Evolutionary conservation across 2,888 invertebrate genomes (phyloP), one percentile per base, ranked within the genome.

Genomic region (Acanthosoma haemorrhoidale): DNA sequence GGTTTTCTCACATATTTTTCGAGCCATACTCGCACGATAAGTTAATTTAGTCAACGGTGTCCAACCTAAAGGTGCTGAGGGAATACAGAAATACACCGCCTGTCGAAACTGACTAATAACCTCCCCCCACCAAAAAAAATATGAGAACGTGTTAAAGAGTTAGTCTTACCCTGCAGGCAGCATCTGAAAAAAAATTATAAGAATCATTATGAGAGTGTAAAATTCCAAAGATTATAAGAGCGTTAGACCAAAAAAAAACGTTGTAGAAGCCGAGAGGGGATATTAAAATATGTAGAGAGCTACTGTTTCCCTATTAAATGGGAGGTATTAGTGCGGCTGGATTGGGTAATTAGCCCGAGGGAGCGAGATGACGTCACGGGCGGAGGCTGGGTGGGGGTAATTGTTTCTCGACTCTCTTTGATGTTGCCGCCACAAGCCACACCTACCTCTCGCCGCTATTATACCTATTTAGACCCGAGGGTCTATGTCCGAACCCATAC

Each of bases 201-300:
- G 38, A 63, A 63, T 63, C 39, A 63, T 63, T 63, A 63, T 63
- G 15, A 21, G 63, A 39, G 63, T 36, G 63, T 36, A 36, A 63
- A 63, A 63, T 63, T 63, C 39, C 63, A 3, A 29, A n/a, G 63
- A 34, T 63, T 63, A 63, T 21, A 36, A 63, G 25, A 8, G 38
- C 15, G 25, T 29, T 21, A 63, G 18, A 63, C 38, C n/a, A 38
- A 4, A 31, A 25, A n/a, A 31, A 36, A 18, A 61, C 16, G 36
- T 15, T 29, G 3, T 4, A 1, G 58, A 31, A 29, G 18, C 9
- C 39, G n/a, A 29, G 63, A 63, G 25, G 39, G 39, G 38, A 25
- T 63, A 63, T 63, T 63, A 63, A 63, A 63, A 63, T 63, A 63
- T 63, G 63, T 63, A 63, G 63, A 63, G 63, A 21, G 63, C 63